Conservation (phyloP, 2,797 vertebrate species). For the Oreonectes daqikongensis region DNA sequence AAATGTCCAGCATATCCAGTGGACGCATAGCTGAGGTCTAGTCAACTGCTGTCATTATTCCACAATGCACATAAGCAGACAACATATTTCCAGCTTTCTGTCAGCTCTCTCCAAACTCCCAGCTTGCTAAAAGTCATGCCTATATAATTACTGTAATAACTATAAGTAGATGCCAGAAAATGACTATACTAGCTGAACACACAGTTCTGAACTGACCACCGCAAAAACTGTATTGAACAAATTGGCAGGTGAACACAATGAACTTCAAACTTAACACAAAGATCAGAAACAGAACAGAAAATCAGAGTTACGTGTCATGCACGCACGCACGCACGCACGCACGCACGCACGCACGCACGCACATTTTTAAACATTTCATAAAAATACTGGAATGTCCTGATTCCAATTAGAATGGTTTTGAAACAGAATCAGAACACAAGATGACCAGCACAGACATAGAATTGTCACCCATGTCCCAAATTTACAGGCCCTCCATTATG, state of each 20-base stretch:
- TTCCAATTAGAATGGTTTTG: neutral
- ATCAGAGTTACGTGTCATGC: neutral
- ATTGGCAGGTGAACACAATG: too few species aligned
- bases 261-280: neutral
- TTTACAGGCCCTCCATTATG: slow-evolving; percentile 49
- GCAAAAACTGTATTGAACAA: neutral
- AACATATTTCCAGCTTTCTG: neutral
- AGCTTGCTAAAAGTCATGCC: neutral
- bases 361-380: too few species aligned
- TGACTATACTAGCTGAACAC: neutral
- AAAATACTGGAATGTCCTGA: neutral
- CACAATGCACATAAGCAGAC: too few species aligned
- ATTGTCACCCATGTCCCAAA: slow-evolving; percentile 26
- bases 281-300: neutral
- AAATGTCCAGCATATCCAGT: too few species aligned
- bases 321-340: too few species aligned
- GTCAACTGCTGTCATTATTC: neutral
- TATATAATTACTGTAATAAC: neutral
- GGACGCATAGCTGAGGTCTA: too few species aligned
- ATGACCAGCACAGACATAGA: slow-evolving; percentile 34
- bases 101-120: neutral
- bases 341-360: too few species aligned
- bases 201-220: neutral
- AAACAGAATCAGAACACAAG: slow-evolving; percentile 15
- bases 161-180: neutral